phyloP scores from a whole-genome alignment of 2,888 invertebrate species.

The Caenorhabditis japonica region DNA sequence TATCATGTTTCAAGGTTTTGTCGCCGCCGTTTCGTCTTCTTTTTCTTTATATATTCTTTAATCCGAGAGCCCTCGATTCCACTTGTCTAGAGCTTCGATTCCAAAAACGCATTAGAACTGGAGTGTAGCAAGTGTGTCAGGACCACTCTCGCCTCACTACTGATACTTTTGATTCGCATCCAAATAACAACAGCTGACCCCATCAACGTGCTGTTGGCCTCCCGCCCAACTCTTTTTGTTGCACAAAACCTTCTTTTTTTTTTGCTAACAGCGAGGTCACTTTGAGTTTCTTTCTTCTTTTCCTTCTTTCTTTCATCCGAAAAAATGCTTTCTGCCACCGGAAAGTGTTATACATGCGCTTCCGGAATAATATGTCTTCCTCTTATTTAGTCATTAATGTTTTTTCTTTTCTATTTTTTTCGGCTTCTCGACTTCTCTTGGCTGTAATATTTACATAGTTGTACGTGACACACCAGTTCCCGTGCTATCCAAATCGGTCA shows the following conservation, averaged over 20 bases:
- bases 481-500: too few species aligned
- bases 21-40: slow-evolving; percentile 8
- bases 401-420: slow-evolving; percentile 9
- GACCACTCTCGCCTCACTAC: slow-evolving; percentile 4
- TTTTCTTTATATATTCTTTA: slow-evolving; percentile 12
- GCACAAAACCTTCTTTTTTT: slow-evolving; percentile 34
- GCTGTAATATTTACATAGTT: not conserved
- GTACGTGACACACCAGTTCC: not conserved
- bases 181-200: slow-evolving; percentile 53
- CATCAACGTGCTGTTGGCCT: slow-evolving; percentile 29
- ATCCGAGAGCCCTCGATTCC: slow-evolving; percentile 7
- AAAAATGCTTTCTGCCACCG: not conserved
- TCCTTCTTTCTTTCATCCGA: slow-evolving; percentile 1
- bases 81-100: not conserved
- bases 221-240: slow-evolving; percentile 37
- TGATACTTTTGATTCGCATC: slow-evolving; percentile 20
- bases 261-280: not conserved
- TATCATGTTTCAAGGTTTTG: slow-evolving; percentile 49
- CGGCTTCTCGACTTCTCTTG: not conserved
- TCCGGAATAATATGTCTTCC: too few species aligned
- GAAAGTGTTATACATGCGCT: too few species aligned
- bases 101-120: not conserved
- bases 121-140: not conserved
- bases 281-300: slow-evolving; percentile 8
- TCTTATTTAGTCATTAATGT: too few species aligned